Evolutionary conservation across 1,140 invertebrate species (phyloP).

Genomic region (Diachasmimorpha longicaudata): DNA sequence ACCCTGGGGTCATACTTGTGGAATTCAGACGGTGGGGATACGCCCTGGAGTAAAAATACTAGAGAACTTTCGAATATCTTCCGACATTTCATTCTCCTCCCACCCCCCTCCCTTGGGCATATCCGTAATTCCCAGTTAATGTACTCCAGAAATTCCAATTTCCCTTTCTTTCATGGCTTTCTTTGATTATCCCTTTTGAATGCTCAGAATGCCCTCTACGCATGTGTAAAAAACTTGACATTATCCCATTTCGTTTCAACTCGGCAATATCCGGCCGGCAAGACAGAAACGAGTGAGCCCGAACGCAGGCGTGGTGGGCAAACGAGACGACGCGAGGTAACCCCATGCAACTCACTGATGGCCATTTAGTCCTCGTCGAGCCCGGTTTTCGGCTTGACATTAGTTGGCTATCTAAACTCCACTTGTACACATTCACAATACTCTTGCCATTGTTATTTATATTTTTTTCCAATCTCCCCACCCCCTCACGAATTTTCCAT

Average conservation of each 20-base stretch:
- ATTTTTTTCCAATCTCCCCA: background rate
- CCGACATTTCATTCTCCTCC: background rate
- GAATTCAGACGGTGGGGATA: background rate
- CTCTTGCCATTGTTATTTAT: background rate
- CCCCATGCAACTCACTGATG: background rate
- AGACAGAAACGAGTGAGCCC: slow-evolving; percentile 12
- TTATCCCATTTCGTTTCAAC: background rate
- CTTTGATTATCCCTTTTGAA: background rate
- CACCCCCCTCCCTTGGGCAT: too few relatives aligned
- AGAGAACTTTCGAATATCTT: background rate
- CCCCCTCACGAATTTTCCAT: background rate
- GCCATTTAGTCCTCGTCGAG: slow-evolving; percentile 14
- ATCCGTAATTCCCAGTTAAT: too few relatives aligned
- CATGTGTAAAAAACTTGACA: background rate
- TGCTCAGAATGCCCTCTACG: background rate
- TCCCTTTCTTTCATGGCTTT: too few relatives aligned
- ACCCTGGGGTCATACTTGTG: background rate
- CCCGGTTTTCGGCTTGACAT: slow-evolving; percentile 23
- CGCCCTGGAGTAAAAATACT: background rate
- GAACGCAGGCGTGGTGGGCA: slow-evolving; percentile 31
- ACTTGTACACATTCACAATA: background rate
- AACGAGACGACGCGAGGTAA: slow-evolving; percentile 6
- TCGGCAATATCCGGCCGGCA: slow-evolving; percentile 24
- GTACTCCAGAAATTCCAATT: too few relatives aligned
- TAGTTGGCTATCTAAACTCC: background rate